Base-by-base conservation (phyloP, 2,797 vertebrate genomes). In the Leptodactylus fallax region DNA sequence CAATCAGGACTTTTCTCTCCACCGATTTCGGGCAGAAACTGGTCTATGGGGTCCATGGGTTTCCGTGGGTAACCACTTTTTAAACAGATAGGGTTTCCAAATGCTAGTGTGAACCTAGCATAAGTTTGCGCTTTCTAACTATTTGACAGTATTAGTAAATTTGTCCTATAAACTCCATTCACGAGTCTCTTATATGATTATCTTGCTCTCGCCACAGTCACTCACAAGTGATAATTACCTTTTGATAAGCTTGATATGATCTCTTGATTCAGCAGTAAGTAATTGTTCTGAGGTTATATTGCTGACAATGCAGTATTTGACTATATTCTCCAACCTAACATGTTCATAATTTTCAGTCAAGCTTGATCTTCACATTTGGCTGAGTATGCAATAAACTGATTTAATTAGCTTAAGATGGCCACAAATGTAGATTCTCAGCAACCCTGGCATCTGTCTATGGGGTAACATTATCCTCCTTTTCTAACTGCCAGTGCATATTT, bases 321-420 rank as follows among this genome's bases (percentile, higher is more conserved):
- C 11, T 23, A 53, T 53, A 8, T 53, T 77, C 49, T 77, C 74
- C 49, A 23, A 47, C 21, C 74, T 49, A 74, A 74, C 45, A 45
- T 21, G 71, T 49, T 45, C 8, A 17, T 49, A 10, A n/a, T 49
- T 53, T 23, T 76, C 72, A 49, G 17, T 12, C 72, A 76, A 72
- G 36, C 36, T 72, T 72, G 17, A 49, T 9, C 9, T 76, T 77
- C 12, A 14, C 10, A 77, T 23, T 51, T 14, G 10, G 21, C 21
- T 51, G 53, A 77, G 74, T 51, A 23, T 23, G 11, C 21, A 53
- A 53, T 77, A 51, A 77, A 77, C 23, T 23, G n/a, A 53, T 74
- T 74, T 74, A 74, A 74, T 49, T 74, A n/a, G 8, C 71, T 74
- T 74, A n/a, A n/a, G n/a, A n/a, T n/a, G n/a, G n/a, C n/a, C n/a